Conservation (phyloP, 2,113 vertebrate genomes). For the Thunnus maccoyii region DNA sequence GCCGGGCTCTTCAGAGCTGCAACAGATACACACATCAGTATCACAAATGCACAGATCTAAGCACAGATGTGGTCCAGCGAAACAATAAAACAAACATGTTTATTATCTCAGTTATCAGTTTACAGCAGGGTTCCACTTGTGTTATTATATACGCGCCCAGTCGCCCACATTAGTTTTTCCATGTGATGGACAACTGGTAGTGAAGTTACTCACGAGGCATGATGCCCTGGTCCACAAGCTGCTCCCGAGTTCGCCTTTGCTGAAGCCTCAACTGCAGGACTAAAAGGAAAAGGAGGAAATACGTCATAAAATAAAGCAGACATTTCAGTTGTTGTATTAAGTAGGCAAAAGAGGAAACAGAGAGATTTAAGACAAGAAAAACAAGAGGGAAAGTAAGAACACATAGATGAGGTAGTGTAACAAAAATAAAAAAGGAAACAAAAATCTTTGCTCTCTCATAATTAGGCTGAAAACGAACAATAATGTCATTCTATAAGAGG, state of each 20-base stretch:
- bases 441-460: not conserved
- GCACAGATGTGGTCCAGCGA: not conserved
- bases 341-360: not conserved
- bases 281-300: constrained; percentile 70
- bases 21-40: constrained; percentile 61
- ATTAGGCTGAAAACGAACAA: rapidly evolving
- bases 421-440: constrained; percentile 11
- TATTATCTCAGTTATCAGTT: constrained; percentile 21
- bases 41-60: constrained; percentile 18
- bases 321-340: not conserved
- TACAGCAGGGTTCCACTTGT: constrained; percentile 1
- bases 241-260: constrained; percentile 95
- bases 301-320: constrained; percentile 23
- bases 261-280: constrained; percentile 97
- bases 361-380: not conserved
- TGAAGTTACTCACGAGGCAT: constrained; percentile 94
- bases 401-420: not conserved
- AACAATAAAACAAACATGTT: constrained; percentile 24
- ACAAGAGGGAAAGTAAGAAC: not conserved
- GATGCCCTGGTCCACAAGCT: constrained; percentile 99
- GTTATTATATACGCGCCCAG: constrained; percentile 23
- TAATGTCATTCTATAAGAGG: constrained; percentile 6
- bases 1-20: constrained; percentile 98
- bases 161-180: not conserved
- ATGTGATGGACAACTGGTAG: not conserved